A percentile compares a stretch with the other conserved stretches of the same genome.
These are phyloP conservation scores for Rissa tridactyla DNA, from an alignment of 2,113 vertebrate genomes.

Conservation along the genomic window DNA sequence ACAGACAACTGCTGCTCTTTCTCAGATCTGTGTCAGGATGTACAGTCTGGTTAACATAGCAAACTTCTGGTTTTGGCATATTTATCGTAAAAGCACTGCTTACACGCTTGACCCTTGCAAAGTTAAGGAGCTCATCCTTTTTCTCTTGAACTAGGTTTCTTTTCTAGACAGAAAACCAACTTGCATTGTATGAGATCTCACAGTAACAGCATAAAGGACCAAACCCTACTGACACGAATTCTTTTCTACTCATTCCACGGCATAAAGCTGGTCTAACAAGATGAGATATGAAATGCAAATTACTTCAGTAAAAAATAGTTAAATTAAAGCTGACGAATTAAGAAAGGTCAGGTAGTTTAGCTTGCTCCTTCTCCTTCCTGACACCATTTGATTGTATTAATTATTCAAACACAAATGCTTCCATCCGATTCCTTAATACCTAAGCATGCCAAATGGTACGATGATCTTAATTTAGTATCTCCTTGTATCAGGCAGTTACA, in stretches of 20 bases:
- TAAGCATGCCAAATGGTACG: background rate
- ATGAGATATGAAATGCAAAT: background rate
- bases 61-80: background rate
- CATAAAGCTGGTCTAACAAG: background rate
- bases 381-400: constrained; percentile 29
- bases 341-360: background rate
- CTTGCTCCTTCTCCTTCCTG: background rate
- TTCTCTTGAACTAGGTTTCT: background rate
- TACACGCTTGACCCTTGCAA: background rate
- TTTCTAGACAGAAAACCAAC: background rate
- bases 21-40: background rate
- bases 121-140: background rate
- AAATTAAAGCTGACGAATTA: background rate
- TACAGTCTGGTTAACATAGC: background rate
- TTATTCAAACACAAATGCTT: constrained; percentile 15
- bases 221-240: background rate
- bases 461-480: background rate
- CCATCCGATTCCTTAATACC: background rate
- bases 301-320: background rate
- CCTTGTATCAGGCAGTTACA: background rate
- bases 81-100: background rate
- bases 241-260: background rate
- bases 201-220: background rate
- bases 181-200: background rate
- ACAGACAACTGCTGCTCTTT: background rate